Evolutionary conservation across 2,797 vertebrate genomes (phyloP), one percentile per base, ranked within the genome.

Genomic region (Phrynocephalus guinanensis): DNA sequence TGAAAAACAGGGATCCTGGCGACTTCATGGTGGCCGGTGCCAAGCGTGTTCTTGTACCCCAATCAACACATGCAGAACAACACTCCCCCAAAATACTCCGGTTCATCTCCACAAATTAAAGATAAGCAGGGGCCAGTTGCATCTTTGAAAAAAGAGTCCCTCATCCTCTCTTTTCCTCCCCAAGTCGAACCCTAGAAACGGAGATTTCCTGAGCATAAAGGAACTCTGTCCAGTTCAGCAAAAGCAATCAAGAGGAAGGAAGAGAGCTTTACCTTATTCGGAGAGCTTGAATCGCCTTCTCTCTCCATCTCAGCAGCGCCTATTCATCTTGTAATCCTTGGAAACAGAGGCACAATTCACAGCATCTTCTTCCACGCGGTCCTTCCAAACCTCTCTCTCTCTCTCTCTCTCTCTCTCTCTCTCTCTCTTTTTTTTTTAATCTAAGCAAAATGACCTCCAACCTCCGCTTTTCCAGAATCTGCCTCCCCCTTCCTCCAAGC

Each of bases 241-340:
- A 73, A 88, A 83, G 93, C 93, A 89, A 91, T 3, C 75, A 38
- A 90, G 84, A 88, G 70, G 50, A 20, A n/a, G 83, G 28, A 8
- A 56, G 6, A 86, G 75, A 88, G 78, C 85, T 96, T 98, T 98
- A 99, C 98, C 98, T 99, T 96, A 92, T 93, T 93, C 88, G 90
- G 95, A 95, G 88, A 96, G 97, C 97, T 96, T 86, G 87, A 94
- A 91, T 94, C 60, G 93, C 93, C 95, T 94, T 95, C 95, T 97
- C 97, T 96, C 97, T 97, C 97, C 97, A 97, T 97, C 91, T 92
- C 94, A 96, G 92, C 94, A 95, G 96, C 95, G 96, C 95, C 96
- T 96, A 97, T 97, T 97, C 96, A 97, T 96, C 96, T 96, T 91
- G 94, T 96, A 96, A 96, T 94, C 94, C 94, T 93, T 89, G 92